phyloP scores from a whole-genome alignment of 2,113 vertebrate species.

The Trinectes maculatus region DNA sequence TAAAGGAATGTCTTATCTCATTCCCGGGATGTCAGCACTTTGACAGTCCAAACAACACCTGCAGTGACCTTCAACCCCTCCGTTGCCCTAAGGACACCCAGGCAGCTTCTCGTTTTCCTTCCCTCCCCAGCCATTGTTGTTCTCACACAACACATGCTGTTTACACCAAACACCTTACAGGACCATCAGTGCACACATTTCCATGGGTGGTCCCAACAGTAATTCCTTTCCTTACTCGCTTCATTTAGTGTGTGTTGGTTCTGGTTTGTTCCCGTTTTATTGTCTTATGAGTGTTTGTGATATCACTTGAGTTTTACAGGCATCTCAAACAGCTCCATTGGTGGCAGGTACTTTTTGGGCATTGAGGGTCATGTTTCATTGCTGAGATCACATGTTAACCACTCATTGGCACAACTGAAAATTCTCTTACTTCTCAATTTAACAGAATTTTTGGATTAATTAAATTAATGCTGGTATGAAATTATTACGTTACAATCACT shows the following conservation, averaged over 20 bases:
- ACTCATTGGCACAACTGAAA: no score
- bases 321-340: no score
- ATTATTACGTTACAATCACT: neutral
- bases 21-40: neutral
- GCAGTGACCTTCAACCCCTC: conserved; percentile 39
- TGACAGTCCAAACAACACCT: conserved; percentile 47
- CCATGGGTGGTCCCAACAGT: conserved; percentile 47
- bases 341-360: no score
- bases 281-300: neutral
- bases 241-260: neutral
- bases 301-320: neutral
- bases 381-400: no score
- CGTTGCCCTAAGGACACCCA: conserved; percentile 50
- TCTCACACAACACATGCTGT: conserved; percentile 41
- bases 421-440: no score
- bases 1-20: no score
- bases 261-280: neutral
- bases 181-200: neutral
- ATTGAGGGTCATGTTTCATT: no score
- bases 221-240: neutral
- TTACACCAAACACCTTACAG: conserved; percentile 39
- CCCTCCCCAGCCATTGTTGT: conserved; percentile 12
- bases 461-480: neutral
- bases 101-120: conserved; percentile 35
- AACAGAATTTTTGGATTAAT: no score